Evolutionary conservation across 2,113 vertebrate genomes (phyloP).

Genomic region (Nyctibius bracteatus): DNA sequence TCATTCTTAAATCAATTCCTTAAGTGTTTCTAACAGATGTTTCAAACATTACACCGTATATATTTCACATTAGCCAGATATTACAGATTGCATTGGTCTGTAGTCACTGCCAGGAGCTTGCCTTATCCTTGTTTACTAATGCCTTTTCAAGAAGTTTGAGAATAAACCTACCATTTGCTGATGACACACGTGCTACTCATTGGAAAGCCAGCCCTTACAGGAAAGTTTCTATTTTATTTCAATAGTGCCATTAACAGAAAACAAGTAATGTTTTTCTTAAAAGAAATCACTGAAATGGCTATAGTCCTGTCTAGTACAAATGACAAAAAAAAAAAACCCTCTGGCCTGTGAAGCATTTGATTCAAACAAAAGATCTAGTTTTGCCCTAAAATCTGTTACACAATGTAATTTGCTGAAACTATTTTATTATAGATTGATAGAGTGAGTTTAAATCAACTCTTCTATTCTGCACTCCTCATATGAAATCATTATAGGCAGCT

Average conservation of each 20-base stretch:
- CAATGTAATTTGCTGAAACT: neutral
- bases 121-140: neutral
- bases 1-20: neutral
- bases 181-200: neutral
- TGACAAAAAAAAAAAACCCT: fast-evolving
- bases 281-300: neutral
- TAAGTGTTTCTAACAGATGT: neutral
- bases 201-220: neutral
- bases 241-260: neutral
- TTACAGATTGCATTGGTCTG: neutral
- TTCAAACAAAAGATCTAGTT: neutral
- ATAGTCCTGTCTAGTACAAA: neutral
- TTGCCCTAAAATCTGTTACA: neutral
- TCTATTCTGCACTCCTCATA: neutral
- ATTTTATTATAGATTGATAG: neutral
- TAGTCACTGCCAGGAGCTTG: neutral
- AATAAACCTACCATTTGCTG: neutral
- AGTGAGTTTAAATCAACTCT: neutral
- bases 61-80: neutral
- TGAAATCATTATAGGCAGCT: neutral
- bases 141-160: neutral
- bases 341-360: neutral
- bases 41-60: neutral
- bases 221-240: neutral
- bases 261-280: neutral